A percentile compares a stretch with the other conserved stretches of the same genome.
These are phyloP conservation scores for Drosophila kanekoi DNA, from an alignment of 2,888 invertebrate species.

Conservation along the genomic window DNA sequence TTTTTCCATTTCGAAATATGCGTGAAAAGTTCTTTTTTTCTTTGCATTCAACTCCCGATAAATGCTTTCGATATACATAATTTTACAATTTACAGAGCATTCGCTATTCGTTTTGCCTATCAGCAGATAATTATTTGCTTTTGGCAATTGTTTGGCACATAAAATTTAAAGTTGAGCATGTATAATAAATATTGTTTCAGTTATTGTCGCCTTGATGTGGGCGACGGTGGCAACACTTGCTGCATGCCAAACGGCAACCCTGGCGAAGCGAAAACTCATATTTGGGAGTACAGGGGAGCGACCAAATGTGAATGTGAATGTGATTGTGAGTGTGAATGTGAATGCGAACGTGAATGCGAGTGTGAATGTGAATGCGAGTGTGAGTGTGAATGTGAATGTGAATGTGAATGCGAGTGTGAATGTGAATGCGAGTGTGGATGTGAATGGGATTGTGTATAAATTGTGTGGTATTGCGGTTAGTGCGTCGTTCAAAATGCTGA, in stretches of 20 bases:
- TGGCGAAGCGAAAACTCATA: slow-evolving; percentile 31
- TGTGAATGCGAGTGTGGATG: neutral
- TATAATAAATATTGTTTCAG: slow-evolving; percentile 3
- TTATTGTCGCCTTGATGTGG: slow-evolving; percentile 27
- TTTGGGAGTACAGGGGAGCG: slow-evolving; percentile 19
- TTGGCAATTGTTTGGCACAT: slow-evolving; percentile 40
- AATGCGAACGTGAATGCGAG: no score
- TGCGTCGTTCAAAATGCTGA: slow-evolving; percentile 72
- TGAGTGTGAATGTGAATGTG: neutral
- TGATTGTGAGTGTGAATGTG: no score
- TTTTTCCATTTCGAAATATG: no score
- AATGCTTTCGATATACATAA: no score
- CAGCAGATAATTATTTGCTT: neutral
- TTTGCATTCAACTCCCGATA: no score
- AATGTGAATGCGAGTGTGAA: neutral
- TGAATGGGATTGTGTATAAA: neutral
- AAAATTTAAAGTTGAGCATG: slow-evolving; percentile 25
- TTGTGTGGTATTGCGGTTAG: slow-evolving; percentile 20
- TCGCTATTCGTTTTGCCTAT: neutral
- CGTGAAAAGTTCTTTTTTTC: no score
- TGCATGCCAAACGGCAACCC: slow-evolving; percentile 48
- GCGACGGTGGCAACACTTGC: slow-evolving; percentile 23
- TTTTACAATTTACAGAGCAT: slow-evolving; percentile 14
- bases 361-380: neutral
- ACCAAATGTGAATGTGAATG: slow-evolving; percentile 30